A percentile compares a stretch with the other conserved stretches of the same genome.
Evolutionary conservation across 1,140 invertebrate species (phyloP).

Genomic region (Scaptomyza pallida): DNA sequence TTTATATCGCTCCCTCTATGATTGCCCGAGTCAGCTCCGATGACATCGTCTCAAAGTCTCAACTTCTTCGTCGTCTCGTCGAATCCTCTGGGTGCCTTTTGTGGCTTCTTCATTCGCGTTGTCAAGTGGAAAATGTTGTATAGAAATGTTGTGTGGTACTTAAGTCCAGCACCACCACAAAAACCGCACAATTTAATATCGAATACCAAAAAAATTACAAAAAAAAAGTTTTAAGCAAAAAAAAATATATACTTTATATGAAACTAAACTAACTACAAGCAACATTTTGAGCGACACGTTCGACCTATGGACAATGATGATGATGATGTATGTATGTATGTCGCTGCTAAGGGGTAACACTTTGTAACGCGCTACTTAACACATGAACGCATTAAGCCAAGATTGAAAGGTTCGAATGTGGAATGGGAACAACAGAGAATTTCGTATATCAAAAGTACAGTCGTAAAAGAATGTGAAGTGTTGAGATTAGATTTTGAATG

Average conservation of each 20-base stretch:
- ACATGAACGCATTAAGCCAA: constrained; percentile 8
- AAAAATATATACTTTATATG: constrained; percentile 34
- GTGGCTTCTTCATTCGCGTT: constrained; percentile 71
- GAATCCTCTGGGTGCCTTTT: constrained; percentile 56
- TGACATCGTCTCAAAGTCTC: constrained; percentile 46
- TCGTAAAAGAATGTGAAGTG: too few relatives aligned
- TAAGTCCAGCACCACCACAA: constrained; percentile 69
- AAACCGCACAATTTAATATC: constrained; percentile 81
- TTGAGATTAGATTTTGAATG: too few relatives aligned
- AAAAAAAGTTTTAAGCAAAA: constrained; percentile 1
- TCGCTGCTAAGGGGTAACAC: constrained; percentile 1
- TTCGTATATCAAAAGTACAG: too few relatives aligned
- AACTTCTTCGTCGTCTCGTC: constrained; percentile 12
- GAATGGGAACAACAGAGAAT: too few relatives aligned
- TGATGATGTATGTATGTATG: constrained; percentile 17
- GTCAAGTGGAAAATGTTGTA: constrained; percentile 80
- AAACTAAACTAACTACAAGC: constrained; percentile 48
- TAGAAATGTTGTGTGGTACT: constrained; percentile 58
- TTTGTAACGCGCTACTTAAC: constrained; percentile 37
- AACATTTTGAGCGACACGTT: constrained; percentile 47
- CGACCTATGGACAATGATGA: constrained; percentile 4
- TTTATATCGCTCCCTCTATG: constrained; percentile 44
- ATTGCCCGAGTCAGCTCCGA: constrained; percentile 22
- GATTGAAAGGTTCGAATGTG: background rate
- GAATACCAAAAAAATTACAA: constrained; percentile 47